These are phyloP conservation scores for Cancer borealis DNA, from an alignment of 2,888 invertebrate species.

Conservation along the genomic window DNA sequence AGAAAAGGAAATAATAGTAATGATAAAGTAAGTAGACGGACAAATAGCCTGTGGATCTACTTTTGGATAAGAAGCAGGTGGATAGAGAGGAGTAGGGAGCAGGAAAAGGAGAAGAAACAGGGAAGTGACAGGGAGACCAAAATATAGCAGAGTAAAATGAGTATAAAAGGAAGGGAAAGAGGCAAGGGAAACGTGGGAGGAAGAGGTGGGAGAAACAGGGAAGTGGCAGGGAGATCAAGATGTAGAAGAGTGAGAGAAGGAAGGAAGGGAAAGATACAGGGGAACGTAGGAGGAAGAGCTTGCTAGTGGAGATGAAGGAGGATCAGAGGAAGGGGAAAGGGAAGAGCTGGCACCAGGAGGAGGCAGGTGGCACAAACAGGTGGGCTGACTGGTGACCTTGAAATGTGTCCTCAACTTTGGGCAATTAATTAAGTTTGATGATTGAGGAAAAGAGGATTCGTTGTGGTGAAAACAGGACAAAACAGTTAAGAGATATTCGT, in stretches of 20 bases:
- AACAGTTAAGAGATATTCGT: too few species aligned
- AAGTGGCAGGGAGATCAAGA: too few species aligned
- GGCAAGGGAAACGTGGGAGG: neutral
- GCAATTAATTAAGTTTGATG: neutral
- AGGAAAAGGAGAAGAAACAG: too few species aligned
- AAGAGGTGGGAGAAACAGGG: too few species aligned
- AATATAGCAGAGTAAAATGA: too few species aligned
- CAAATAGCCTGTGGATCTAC: too few species aligned
- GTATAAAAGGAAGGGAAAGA: neutral
- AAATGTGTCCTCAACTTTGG: neutral
- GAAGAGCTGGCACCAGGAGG: neutral
- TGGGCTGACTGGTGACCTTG: neutral
- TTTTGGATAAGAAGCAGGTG: too few species aligned
- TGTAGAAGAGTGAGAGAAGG: too few species aligned
- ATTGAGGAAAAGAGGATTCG: neutral
- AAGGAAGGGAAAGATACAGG: neutral
- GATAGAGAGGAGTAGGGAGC: too few species aligned
- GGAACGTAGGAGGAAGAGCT: neutral
- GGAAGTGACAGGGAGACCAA: too few species aligned
- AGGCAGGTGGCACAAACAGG: neutral
- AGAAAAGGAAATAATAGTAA: too few species aligned
- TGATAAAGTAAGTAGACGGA: too few species aligned
- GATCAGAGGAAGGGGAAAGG: neutral
- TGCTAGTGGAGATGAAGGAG: neutral
- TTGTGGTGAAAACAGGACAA: neutral